Evolutionary conservation across 1,140 invertebrate species (phyloP).

Genomic region (Magallana ariakensis): DNA sequence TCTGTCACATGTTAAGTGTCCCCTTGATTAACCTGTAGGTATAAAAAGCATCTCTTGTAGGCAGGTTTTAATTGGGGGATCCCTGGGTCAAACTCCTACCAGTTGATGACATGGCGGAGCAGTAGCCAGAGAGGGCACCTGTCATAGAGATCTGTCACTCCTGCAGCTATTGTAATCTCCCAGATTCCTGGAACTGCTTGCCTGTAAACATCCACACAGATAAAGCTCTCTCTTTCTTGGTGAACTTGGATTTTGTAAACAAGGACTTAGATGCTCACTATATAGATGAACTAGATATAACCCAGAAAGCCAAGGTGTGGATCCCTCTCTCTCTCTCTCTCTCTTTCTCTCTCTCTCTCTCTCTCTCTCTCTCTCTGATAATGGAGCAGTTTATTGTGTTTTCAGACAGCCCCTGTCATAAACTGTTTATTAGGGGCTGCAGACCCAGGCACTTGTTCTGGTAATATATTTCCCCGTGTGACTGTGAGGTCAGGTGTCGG

Average conservation of each 20-base stretch:
- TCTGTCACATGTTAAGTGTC: constrained; percentile 2
- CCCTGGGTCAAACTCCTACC: neutral
- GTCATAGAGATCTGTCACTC: too few relatives aligned
- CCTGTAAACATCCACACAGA: too few relatives aligned
- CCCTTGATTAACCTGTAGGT: neutral
- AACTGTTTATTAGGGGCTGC: neutral
- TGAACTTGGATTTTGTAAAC: too few relatives aligned
- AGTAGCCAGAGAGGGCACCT: too few relatives aligned
- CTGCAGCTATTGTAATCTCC: too few relatives aligned
- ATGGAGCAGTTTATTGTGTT: neutral
- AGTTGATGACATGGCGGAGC: neutral
- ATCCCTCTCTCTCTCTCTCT: neutral
- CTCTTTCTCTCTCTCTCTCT: neutral
- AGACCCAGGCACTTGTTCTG: neutral
- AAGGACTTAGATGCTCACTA: too few relatives aligned
- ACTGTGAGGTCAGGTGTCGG: constrained; percentile 19
- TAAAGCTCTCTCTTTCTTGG: too few relatives aligned
- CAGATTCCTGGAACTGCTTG: too few relatives aligned
- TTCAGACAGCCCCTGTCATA: neutral
- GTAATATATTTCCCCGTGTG: neutral
- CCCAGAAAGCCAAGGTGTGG: neutral
- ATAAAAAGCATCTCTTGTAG: neutral
- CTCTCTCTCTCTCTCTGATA: neutral
- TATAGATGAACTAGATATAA: too few relatives aligned
- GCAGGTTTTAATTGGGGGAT: neutral